Evolutionary conservation across 2,113 vertebrate genomes (phyloP), one percentile per base, ranked within the genome.

Genomic region (Alaudala cheleensis): DNA sequence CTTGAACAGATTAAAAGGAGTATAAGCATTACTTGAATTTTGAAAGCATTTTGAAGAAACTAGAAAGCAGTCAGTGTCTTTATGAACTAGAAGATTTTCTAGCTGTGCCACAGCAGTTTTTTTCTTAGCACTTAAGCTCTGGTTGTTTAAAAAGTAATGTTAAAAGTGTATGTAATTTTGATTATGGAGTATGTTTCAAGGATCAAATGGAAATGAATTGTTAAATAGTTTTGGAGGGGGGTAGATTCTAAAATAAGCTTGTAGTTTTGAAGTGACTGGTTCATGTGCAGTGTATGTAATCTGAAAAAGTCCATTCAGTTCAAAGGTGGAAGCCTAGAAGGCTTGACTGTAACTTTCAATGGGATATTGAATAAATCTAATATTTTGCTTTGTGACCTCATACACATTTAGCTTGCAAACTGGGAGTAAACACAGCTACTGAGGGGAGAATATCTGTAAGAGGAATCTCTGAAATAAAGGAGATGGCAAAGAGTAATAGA

Each of bases 91-190:
- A 71, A 76, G 14, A 21, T 85, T 92, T 91, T 86, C 29, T 64
- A 76, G 40, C 77, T 87, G 54, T 85, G 65, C 53, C n/a, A 4
- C 4, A 14, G 51, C 72, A 67, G 33, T 42, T 0, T 66, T 95
- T 74, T 61, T 64, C 53, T 67, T 84, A 39, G 49, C 28, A 37
- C 76, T 92, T 92, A 74, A 72, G 50, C 5, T 86, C 39, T 74
- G 21, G 26, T 61, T 94, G 65, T 93, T 97, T 92, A 93, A 86
- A 95, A 94, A 93, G 28, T 89, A 85, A 89, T 91, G 82, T 64
- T 86, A 64, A 69, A 84, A 82, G 67, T 90, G 22, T 94, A 33
- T 88, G 69, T 72, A 73, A 77, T 96, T 90, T 96, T 93, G 60
- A 78, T 92, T 90, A 45, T 5, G 5, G 53, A 62, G 39, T 77